Evolutionary conservation across 2,888 invertebrate species (phyloP).

Genomic region (Andrena fulva): DNA sequence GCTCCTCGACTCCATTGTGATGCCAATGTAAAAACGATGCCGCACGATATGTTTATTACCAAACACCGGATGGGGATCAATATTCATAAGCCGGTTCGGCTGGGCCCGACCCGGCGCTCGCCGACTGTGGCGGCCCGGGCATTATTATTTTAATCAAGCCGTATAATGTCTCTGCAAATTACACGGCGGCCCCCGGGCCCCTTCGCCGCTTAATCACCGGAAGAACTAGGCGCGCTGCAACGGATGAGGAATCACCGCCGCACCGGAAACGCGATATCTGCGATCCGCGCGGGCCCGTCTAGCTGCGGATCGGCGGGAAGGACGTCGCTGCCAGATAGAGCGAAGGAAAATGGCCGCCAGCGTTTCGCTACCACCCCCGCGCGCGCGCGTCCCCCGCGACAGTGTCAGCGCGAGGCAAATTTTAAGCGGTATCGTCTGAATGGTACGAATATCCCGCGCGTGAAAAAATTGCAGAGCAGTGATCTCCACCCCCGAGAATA

Average conservation of each 20-base stretch:
- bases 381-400: too few species aligned
- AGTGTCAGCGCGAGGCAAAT: too few species aligned
- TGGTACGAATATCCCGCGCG: neutral
- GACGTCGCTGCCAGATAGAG: neutral
- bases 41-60: constrained; percentile 70
- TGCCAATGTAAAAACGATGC: constrained; percentile 67
- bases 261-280: constrained; percentile 59
- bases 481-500: neutral
- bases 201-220: constrained; percentile 76
- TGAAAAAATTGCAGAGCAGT: neutral
- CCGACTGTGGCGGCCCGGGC: constrained; percentile 71
- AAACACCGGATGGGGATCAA: constrained; percentile 78
- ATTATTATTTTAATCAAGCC: constrained; percentile 77
- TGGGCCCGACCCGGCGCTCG: constrained; percentile 62
- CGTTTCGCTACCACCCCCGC: neutral
- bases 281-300: constrained; percentile 28
- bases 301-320: constrained; percentile 15
- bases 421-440: too few species aligned
- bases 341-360: neutral
- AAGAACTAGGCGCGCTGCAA: constrained; percentile 72
- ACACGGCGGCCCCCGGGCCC: constrained; percentile 53
- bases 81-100: constrained; percentile 78
- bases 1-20: constrained; percentile 66
- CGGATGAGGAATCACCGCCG: constrained; percentile 68
- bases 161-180: constrained; percentile 75